Base-by-base conservation (phyloP, 2,888 invertebrate species). In the Microplitis manilae region DNA sequence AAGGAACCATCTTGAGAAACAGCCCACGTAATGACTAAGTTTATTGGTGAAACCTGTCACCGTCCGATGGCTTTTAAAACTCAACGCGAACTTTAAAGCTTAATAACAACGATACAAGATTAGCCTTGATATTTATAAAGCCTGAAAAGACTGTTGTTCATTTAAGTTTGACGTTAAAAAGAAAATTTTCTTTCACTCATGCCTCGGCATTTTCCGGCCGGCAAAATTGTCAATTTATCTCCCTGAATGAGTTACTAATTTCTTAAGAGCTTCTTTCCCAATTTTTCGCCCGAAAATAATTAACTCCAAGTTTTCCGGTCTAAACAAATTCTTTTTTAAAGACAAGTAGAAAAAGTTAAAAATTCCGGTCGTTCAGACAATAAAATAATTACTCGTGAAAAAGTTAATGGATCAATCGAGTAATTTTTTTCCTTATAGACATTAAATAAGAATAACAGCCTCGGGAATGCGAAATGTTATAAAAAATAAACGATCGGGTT, bases 1-100 rank as follows among this genome's bases (percentile, higher is more conserved):
- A 70, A 68, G 86, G 81, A 85, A 85, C 86, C 86, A 86, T 86
- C 85, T 86, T 86, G 86, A 82, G 81, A 82, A 80, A 81, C 68
- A 76, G 67, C 77, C 73, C 79, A 77, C 77, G 75, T 77, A 81
- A 80, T 80, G 79, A 81, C 80, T 77, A 77, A 80, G 77, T 80
- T 82, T 79, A 79, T 80, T 79, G 79, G 78, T 73, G 50, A 73
- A 41, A 73, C 67, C 60, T 67, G 73, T 73, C 73, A 73, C 67
- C 39, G 20, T 4, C 50, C n/a, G 17, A 62, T 61, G 41, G 59
- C 73, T 73, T 73, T 73, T 73, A 73, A 73, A 73, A 67, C 41
- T 50, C 17, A n/a, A 6, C 50, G 50, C 9, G 17, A 73, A 73
- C 67, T 61, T 71, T 71, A 61, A 15, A 7, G 68, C 15, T 13